Base-by-base conservation (phyloP, 2,888 invertebrate genomes). In the Oligia latruncula region DNA sequence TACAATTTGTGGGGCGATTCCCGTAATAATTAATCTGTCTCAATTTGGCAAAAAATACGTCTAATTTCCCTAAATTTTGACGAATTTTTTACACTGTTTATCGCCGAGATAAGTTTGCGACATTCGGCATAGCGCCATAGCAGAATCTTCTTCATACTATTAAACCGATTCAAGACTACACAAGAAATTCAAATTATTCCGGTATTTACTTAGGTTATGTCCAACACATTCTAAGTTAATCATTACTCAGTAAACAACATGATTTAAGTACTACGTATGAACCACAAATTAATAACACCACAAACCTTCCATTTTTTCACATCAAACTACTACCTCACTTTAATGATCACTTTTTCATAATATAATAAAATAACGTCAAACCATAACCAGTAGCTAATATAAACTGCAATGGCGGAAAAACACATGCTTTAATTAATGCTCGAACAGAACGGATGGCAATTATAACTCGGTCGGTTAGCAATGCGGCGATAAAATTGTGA, bases 401-500 rank as follows among this genome's bases (percentile, higher is more conserved):
- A 73, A 67, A 85, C 80, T 85, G 80, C 46, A 62, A 20, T 67
- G n/a, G 9, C 35, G 58, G 73, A 68, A 83, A 74, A 84, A 77
- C 60, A 64, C 70, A 71, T 29, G 6, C 67, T 17, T 73, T 73
- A 85, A 75, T 77, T 77, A 83, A 74, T 72, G 29, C 43, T 52
- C 23, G 40, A 43, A 43, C 68, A 43, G 43, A 75, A 75, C 72
- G 62, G 9, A 64, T 52, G 23, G 35, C 29, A n/a, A 70, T 71
- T 77, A 58, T 64, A 71, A 65, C 43, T 62, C 55, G 66, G 72
- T 77, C 67, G 73, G 80, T 70, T 80, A 73, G 46, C 70, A 78
- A 9, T 74, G n/a, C 29, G n/a, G 6, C 60, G 77, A 86, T 80
- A 85, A 86, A 35, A 40, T 15, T 52, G 9, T 74, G 87, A 85